These are phyloP conservation scores for Labia minor DNA, from an alignment of 2,888 invertebrate genomes.

Conservation along the genomic window DNA sequence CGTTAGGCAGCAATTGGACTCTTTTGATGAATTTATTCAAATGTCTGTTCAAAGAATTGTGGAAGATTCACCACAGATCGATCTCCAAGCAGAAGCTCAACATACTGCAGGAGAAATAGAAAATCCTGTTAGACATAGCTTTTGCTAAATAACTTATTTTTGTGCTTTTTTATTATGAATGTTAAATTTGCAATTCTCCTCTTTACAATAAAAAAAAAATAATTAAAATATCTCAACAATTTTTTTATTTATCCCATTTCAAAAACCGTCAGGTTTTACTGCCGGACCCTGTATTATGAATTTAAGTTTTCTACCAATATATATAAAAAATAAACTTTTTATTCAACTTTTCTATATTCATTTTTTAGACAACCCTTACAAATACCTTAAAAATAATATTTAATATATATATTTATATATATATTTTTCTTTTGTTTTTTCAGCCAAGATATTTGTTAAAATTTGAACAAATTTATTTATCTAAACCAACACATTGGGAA, in stretches of 20 bases:
- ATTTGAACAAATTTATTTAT: conserved; percentile 97
- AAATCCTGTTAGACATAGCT: conserved; percentile 61
- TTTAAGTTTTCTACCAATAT: no score
- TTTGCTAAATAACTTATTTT: no score
- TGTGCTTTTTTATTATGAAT: no score
- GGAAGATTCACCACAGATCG: conserved; percentile 97
- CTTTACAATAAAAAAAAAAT: not conserved
- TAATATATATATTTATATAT: no score
- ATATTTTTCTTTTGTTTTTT: conserved; percentile 28
- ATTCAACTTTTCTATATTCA: conserved; percentile 16
- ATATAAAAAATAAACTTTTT: conserved; percentile 3
- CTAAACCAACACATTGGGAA: conserved; percentile 99
- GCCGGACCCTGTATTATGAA: no score
- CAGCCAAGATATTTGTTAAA: conserved; percentile 82
- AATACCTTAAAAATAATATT: not conserved
- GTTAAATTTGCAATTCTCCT: not conserved
- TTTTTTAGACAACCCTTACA: no score
- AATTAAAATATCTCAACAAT: no score
- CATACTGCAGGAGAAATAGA: conserved; percentile 89
- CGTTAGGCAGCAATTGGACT: conserved; percentile 96
- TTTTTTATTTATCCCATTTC: no score
- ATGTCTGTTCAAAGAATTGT: conserved; percentile 99
- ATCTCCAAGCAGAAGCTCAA: conserved; percentile 92
- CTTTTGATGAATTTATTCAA: conserved; percentile 99
- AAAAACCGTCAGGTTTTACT: no score